Base-by-base conservation (phyloP, 2,113 vertebrate species). In the Leptocoma aspasia region DNA sequence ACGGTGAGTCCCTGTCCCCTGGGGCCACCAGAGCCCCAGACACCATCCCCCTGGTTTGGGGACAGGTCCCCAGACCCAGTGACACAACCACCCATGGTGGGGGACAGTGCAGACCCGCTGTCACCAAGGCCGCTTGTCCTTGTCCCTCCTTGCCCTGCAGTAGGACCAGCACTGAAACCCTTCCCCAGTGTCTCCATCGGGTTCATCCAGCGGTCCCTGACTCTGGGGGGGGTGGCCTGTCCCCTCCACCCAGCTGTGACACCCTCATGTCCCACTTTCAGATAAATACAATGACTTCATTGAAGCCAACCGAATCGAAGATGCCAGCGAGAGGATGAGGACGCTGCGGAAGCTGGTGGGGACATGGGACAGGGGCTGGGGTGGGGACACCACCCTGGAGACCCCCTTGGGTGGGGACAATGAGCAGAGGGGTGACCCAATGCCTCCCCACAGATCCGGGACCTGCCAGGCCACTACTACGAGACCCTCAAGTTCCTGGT, bases 251-350 rank as follows among this genome's bases (percentile, higher is more conserved):
- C 13, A 0, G 5, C 39, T 45, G 82, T 90, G 91, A 95, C 39
- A 15, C 45, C 11, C 1, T 8, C 17, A 0, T 4, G 42, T 76
- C 57, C 53, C 60, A 1, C 9, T 81, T 82, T 37, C 95, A 99
- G 99, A 99, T 91, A 99, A 99, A 81, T 99, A 99, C 97, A 99
- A 98, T 0, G 99, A 99, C 92, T 99, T 99, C 56, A 99, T 99
- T 0, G 99, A 99, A 54, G 99, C 99, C 95, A 99, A 99, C 96
- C 98, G 99, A 27, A 98, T 99, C 30, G 99, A 99, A 21, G 98
- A 98, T 0, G 97, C 99, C 10, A 98, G 99, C 11, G 99, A 99
- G 82, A 98, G 99, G 73, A 98, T 99, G 94, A 99, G 99, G 93
- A 99, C 98, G 0, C 98, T 99, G 94, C 97, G 99, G 96, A 99